phyloP scores from a whole-genome alignment of 2,888 invertebrate species.

The Caenorhabditis macrosperma region DNA sequence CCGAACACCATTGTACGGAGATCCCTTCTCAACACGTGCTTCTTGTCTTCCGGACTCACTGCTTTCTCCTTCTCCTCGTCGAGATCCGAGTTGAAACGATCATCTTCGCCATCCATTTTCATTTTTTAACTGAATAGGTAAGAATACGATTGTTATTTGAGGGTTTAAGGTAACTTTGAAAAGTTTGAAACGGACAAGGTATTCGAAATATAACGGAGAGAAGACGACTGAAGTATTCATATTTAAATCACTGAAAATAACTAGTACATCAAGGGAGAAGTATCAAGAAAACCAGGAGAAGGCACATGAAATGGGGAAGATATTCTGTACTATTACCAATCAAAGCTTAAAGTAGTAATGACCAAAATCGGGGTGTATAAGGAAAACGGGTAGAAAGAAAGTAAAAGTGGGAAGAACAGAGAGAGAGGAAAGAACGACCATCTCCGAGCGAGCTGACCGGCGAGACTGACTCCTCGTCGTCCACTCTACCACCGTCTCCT shows the following conservation, averaged over 20 bases:
- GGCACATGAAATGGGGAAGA: conserved; percentile 38
- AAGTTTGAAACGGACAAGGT: too few species aligned
- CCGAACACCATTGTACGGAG: conserved; percentile 99
- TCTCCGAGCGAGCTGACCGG: too few species aligned
- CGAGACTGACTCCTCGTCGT: too few species aligned
- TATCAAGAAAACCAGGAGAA: conserved; percentile 27
- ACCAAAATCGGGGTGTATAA: conserved; percentile 21
- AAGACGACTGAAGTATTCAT: conserved; percentile 5
- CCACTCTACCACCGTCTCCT: too few species aligned
- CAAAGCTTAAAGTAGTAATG: conserved; percentile 24
- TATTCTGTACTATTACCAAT: conserved; percentile 39
- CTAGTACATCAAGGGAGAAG: conserved; percentile 40
- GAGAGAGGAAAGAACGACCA: too few species aligned
- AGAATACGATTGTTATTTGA: too few species aligned
- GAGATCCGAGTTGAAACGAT: conserved; percentile 66
- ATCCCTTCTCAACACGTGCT: conserved; percentile 83
- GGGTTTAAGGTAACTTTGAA: too few species aligned
- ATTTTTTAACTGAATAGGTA: too few species aligned
- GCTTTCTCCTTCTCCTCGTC: conserved; percentile 67
- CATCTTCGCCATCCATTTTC: conserved; percentile 70
- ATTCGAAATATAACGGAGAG: too few species aligned
- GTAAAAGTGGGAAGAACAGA: conserved; percentile 5
- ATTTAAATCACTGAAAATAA: conserved; percentile 32
- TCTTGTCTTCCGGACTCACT: conserved; percentile 63
- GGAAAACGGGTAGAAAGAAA: conserved; percentile 8